Conservation (phyloP, 2,113 vertebrate species). For the Cacatua alba region DNA sequence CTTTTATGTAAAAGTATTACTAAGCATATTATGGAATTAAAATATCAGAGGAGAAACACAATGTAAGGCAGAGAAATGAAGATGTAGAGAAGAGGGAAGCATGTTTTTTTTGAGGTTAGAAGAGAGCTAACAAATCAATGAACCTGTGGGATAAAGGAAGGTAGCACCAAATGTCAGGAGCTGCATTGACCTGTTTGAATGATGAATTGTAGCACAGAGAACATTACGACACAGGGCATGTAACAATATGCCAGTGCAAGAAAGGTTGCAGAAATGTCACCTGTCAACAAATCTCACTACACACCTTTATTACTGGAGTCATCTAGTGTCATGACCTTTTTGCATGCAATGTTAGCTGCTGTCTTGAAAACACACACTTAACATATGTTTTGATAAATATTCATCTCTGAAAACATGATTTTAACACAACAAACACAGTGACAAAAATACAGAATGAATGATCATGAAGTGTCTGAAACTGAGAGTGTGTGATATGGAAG, state of each 20-base stretch:
- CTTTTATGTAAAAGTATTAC: neutral
- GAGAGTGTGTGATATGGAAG: neutral
- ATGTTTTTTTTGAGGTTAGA: neutral
- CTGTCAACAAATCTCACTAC: neutral
- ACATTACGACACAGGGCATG: neutral
- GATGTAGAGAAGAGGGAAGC: neutral
- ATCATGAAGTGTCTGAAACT: neutral
- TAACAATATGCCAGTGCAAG: neutral
- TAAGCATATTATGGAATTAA: neutral
- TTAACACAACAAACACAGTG: neutral
- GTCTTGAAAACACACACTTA: neutral
- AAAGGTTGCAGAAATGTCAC: constrained; percentile 41
- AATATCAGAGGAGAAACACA: neutral
- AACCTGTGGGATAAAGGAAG: neutral
- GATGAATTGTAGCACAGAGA: constrained; percentile 12
- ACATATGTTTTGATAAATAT: neutral
- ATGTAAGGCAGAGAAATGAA: neutral
- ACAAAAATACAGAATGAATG: neutral
- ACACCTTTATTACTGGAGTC: neutral
- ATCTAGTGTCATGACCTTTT: neutral
- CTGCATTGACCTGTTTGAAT: constrained; percentile 11
- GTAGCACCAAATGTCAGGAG: constrained; percentile 19
- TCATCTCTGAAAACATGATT: neutral
- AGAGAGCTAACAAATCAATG: constrained; percentile 13
- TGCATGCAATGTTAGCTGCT: neutral